Evolutionary conservation across 2,888 invertebrate genomes (phyloP), one percentile per base, ranked within the genome.

Genomic region (Lissocephala sabroskyi): DNA sequence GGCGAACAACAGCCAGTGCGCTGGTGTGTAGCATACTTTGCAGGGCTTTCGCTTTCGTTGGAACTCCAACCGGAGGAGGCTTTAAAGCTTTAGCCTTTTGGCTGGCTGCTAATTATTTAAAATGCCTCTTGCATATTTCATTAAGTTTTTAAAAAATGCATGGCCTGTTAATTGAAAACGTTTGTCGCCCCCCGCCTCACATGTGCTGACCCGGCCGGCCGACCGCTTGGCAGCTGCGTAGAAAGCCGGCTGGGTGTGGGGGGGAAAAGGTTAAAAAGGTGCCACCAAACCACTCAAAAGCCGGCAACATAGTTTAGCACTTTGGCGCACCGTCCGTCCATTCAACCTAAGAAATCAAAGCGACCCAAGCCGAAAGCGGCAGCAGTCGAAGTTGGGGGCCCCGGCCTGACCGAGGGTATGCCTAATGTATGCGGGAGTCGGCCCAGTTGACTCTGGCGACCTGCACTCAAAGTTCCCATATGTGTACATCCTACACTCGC

Each of bases 81-180:
- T 10, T 30, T n/a, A 37, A 17, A 19, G 3, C 18, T 37, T 18
- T 13, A 37, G 19, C 6, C 16, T 28, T 26, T 11, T 17, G 9
- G 13, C 14, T 35, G 10, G 32, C 36, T 29, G 28, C 18, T n/a
- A 19, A 41, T 44, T 56, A 65, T 74, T 74, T 70, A 77, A 70
- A 71, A 77, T 61, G 48, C 59, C 54, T 63, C 59, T 74, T n/a
- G 68, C 63, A 78, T 76, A 74, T 71, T 78, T 76, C 71, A 78
- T 65, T 63, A 76, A 76, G 40, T 54, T n/a, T 51, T 51, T 79
- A 66, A 74, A 79, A 79, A 79, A 82, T 82, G 71, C 79, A 81
- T 74, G 81, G 78, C 65, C 64, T 80, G 68, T 71, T 82, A 82
- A 81, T 81, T 81, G 82, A 82, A 81, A 80, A 81, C 75, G 73